Base-by-base conservation (phyloP, 2,797 vertebrate species). In the Halcyon chelicuti region DNA sequence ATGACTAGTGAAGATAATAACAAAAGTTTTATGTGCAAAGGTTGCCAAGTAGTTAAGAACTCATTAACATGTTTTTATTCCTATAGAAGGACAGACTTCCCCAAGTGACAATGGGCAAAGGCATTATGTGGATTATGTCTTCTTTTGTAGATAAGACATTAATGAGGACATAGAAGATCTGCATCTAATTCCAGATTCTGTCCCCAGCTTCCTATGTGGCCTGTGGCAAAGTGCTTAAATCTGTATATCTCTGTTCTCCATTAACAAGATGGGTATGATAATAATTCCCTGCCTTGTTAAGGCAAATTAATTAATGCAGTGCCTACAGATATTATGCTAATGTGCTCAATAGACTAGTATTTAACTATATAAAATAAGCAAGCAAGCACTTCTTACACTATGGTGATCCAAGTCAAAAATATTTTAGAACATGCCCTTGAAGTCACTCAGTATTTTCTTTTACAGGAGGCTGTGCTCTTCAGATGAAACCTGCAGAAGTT, bases 391-490 rank as follows among this genome's bases (percentile, higher is more conserved):
- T 90, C 55, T 81, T 67, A 40, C 40, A 28, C 40, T 37, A 5
- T 35, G 44, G 86, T 68, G 47, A 58, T 88, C 40, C 63, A 39
- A 90, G 73, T 58, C 49, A 42, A 60, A 87, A 88, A 40, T 17
- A 29, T 80, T 92, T 76, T 72, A 29, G 71, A 88, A 35, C 60
- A 5, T 90, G 77, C 62, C 71, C 70, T 88, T 82, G 86, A 79
- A 95, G 76, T 47, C 84, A 35, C 26, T 90, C 70, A 22, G 58
- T 75, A 5, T 66, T 97, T 96, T 95, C 68, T 95, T 88, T 98
- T 97, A 37, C 95, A 99, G 99, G 99, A 73, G 99, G 99, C 8
- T 99, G 99, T 96, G 98, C 99, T 94, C 93, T 97, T 35, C 98
- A 97, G 96, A 98, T 97, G 4, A 99, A 98, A 61, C 99, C 99